Conservation (phyloP, 2,113 vertebrate genomes). For the Nesospiza acunhae region DNA sequence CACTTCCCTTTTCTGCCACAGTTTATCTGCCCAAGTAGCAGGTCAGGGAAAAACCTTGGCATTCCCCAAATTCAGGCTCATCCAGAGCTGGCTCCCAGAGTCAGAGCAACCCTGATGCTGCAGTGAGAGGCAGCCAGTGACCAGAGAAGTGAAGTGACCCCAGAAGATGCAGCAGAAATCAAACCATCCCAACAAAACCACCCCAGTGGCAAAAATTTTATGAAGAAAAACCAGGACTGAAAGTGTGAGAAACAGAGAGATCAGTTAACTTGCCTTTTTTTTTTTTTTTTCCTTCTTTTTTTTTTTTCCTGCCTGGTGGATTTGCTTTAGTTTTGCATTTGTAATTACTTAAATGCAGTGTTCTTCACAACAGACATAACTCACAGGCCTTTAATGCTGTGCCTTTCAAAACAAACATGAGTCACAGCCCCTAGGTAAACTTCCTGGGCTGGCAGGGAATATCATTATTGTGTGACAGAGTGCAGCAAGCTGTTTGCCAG, state of each 20-base stretch:
- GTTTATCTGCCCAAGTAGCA: background rate
- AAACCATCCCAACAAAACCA: background rate
- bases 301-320: background rate
- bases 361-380: constrained; percentile 58
- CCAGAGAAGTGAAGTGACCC: background rate
- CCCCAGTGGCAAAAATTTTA: background rate
- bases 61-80: background rate
- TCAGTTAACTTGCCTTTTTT: background rate
- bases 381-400: constrained; percentile 50
- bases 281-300: background rate
- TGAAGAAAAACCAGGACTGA: background rate
- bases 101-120: background rate
- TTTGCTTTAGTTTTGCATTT: constrained; percentile 58
- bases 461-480: constrained; percentile 51
- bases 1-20: background rate
- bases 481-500: constrained; percentile 59
- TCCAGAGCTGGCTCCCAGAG: background rate
- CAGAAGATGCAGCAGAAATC: background rate
- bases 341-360: constrained; percentile 63
- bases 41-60: background rate
- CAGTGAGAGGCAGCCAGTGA: background rate
- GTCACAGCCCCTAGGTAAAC: constrained; percentile 68
- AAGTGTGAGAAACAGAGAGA: background rate
- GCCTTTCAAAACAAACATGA: constrained; percentile 68
- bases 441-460: constrained; percentile 57